Evolutionary conservation across 2,888 invertebrate genomes (phyloP).

Genomic region (Panzeria rudis): DNA sequence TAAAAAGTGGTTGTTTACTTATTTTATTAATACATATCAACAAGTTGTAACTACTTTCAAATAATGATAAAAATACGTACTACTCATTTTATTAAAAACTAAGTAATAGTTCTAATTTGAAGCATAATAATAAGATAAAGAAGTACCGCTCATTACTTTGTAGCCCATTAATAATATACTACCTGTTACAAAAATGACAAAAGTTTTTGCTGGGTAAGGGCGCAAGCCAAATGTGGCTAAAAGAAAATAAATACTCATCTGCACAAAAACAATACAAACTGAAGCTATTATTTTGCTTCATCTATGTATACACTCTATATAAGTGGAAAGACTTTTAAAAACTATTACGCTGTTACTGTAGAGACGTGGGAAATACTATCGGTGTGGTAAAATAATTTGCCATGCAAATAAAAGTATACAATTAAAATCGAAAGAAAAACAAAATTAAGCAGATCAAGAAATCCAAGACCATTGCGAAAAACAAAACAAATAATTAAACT

Average conservation of each 20-base stretch:
- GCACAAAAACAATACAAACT: not conserved
- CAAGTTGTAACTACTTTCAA: no score
- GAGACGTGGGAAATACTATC: slow-evolving; percentile 30
- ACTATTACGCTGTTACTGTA: not conserved
- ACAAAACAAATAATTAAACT: slow-evolving; percentile 24
- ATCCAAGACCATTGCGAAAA: slow-evolving; percentile 40
- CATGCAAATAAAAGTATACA: slow-evolving; percentile 47
- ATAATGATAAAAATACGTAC: no score
- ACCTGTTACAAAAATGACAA: no score
- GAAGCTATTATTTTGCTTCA: not conserved
- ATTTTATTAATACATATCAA: no score
- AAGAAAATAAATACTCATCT: slow-evolving; percentile 4
- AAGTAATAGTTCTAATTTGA: no score
- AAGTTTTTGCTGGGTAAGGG: no score
- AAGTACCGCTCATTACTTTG: no score
- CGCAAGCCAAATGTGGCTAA: slow-evolving; percentile 7
- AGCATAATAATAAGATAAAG: no score
- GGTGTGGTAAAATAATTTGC: slow-evolving; percentile 25
- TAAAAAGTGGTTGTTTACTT: no score
- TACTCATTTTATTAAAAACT: no score
- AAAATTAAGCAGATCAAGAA: slow-evolving; percentile 54
- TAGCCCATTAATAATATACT: no score
- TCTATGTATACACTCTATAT: not conserved
- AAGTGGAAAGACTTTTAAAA: slow-evolving; percentile 25
- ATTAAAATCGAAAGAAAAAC: slow-evolving; percentile 28